Evolutionary conservation across 2,888 invertebrate species (phyloP).

Genomic region (Drosophila falleni): DNA sequence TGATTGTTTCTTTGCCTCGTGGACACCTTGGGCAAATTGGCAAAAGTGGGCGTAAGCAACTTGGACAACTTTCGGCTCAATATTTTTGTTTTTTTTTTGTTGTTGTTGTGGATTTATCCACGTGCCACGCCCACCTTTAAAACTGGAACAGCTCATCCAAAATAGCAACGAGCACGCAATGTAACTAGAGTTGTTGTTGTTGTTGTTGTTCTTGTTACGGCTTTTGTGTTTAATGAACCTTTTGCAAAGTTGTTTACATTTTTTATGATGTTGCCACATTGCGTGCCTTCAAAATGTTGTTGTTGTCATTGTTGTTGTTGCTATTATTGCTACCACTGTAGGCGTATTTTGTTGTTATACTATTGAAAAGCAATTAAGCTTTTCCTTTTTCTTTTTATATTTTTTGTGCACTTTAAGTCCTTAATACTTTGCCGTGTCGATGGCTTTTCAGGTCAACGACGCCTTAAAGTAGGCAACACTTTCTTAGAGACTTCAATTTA

Average conservation of each 20-base stretch:
- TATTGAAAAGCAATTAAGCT: slow-evolving; percentile 69
- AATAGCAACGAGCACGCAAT: slow-evolving; percentile 72
- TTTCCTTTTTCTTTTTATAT: slow-evolving; percentile 8
- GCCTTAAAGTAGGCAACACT: neutral
- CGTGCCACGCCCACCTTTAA: slow-evolving; percentile 42
- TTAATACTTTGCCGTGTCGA: slow-evolving; percentile 17
- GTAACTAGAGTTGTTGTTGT: slow-evolving; percentile 9
- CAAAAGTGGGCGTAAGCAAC: slow-evolving; percentile 48
- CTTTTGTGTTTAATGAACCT: slow-evolving; percentile 64
- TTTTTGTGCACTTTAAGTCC: slow-evolving; percentile 35
- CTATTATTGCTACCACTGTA: neutral
- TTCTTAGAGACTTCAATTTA: neutral
- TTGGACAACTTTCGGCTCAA: slow-evolving; percentile 42
- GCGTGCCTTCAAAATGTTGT: slow-evolving; percentile 40
- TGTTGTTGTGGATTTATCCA: slow-evolving; percentile 38
- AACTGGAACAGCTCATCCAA: slow-evolving; percentile 70
- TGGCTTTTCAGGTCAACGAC: slow-evolving; percentile 25
- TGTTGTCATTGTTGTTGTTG: slow-evolving; percentile 17
- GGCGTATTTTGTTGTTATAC: slow-evolving; percentile 34
- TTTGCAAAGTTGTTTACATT: slow-evolving; percentile 64
- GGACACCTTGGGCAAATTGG: slow-evolving; percentile 51
- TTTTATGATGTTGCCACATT: slow-evolving; percentile 63
- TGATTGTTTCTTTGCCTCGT: slow-evolving; percentile 41
- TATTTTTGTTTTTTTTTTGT: slow-evolving; percentile 12
- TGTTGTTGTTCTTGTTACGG: slow-evolving; percentile 5